These are phyloP conservation scores for Bothrops jararaca DNA, from an alignment of 2,113 vertebrate genomes.

Conservation along the genomic window DNA sequence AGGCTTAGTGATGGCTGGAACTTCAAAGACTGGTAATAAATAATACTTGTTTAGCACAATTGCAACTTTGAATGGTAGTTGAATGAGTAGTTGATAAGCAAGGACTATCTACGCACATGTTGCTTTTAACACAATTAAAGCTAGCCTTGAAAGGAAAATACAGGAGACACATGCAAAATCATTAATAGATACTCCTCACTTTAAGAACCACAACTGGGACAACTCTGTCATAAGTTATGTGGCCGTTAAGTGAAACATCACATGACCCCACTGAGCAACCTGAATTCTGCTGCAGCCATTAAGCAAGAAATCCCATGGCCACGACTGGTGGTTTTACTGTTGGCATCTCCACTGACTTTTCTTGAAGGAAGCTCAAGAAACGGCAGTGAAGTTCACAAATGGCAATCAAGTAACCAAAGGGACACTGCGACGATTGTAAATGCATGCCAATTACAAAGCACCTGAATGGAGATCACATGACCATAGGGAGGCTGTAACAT, in stretches of 20 bases:
- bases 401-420: background rate
- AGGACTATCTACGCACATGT: background rate
- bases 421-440: fast-evolving
- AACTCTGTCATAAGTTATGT: background rate
- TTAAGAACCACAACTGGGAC: background rate
- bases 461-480: background rate
- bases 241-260: background rate
- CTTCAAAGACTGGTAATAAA: background rate
- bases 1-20: background rate
- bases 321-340: background rate
- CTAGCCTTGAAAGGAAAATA: background rate
- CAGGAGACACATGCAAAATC: background rate
- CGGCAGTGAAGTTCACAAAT: background rate
- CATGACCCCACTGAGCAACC: background rate
- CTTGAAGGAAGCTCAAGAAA: background rate
- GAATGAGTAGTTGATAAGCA: background rate
- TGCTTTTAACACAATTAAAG: background rate
- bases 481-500: background rate
- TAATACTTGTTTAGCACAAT: background rate
- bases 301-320: background rate
- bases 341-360: background rate
- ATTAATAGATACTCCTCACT: background rate
- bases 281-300: background rate
- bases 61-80: background rate
- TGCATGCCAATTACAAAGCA: background rate